Base-by-base conservation (phyloP, 2,888 invertebrate genomes). In the Epirrita christyi region DNA sequence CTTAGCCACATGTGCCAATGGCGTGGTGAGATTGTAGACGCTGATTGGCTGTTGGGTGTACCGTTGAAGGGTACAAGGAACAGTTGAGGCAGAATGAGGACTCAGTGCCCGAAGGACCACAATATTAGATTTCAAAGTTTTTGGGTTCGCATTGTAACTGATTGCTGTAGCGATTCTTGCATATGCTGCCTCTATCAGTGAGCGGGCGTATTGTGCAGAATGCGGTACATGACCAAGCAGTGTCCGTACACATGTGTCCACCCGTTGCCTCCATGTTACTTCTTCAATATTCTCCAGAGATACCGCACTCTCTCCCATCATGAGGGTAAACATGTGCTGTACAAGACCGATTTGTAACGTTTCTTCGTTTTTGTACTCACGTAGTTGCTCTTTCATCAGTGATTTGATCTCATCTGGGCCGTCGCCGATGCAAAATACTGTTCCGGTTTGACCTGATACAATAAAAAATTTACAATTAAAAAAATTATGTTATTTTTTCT, bases 341-440 rank as follows among this genome's bases (percentile, higher is more conserved):
- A 72, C 61, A 2, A 87, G 65, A 0, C 70, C 78, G 3, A 77
- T 67, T 59, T 86, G 81, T 8, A 87, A 64, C 2, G 67, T 69
- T 13, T 73, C 72, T 1, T 78, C 73, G 0, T 71, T 71, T 5
- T 68, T 52, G 49, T 63, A 76, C 2, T 67, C 60, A 2, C 61
- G 51, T 1, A 85, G 50, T 15, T 79, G 68, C 6, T 72, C 62
- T 40, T 79, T 70, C 0, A 88, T 57, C 0, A 67, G 55, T 0
- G 32, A 48, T 10, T 68, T 45, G 15, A 80, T 69, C 36, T 84
- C 81, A 2, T 72, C 73, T 0, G 86, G 86, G 2, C 68, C 66
- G 0, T 68, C 69, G 1, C 88, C 87, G 8, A 86, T 42, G 49
- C 81, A 85, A 59, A 75, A 88, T 1, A 88, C 72, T 0, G 80